Conservation (phyloP, 2,113 vertebrate species). For the Thoracochromis brauschi region DNA sequence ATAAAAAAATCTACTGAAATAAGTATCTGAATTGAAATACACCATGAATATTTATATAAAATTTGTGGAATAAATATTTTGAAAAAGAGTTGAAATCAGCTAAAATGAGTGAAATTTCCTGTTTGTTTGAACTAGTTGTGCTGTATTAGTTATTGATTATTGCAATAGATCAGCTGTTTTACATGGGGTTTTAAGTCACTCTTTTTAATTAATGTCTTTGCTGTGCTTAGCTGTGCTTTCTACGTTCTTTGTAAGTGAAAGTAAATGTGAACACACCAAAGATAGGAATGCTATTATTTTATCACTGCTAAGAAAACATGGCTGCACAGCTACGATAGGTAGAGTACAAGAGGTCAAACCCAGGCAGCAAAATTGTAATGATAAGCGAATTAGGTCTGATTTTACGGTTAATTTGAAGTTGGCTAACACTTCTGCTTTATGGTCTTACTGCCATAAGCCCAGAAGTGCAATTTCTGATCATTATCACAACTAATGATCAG, state of each 20-base stretch:
- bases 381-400: background rate
- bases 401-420: background rate
- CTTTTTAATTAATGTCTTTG: background rate
- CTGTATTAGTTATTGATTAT: background rate
- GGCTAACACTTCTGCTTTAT: background rate
- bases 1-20: background rate
- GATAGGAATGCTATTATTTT: background rate
- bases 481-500: background rate
- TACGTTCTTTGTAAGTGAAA: background rate
- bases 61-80: background rate
- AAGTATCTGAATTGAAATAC: background rate
- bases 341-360: background rate
- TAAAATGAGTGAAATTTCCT: background rate
- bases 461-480: background rate
- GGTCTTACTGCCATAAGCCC: background rate
- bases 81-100: background rate
- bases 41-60: background rate
- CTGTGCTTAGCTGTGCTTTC: background rate
- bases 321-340: background rate
- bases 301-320: background rate
- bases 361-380: background rate
- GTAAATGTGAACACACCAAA: background rate
- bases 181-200: background rate
- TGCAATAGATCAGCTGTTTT: background rate
- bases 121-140: background rate